A percentile compares a stretch with the other conserved stretches of the same genome.
phyloP scores from a whole-genome alignment of 2,797 vertebrate genomes.

The Rhinogobio ventralis region DNA sequence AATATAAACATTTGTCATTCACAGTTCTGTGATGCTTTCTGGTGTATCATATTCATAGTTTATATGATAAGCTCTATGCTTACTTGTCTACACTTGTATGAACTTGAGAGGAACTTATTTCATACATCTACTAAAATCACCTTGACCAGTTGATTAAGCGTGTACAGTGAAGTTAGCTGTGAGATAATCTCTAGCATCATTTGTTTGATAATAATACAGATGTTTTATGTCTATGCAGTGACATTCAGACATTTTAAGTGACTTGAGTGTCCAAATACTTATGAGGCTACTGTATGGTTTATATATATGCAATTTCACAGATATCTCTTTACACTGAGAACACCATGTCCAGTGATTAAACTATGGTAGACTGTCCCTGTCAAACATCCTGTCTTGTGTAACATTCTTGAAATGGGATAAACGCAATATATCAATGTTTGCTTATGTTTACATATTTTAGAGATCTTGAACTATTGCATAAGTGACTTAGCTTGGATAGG shows the following conservation, averaged over 20 bases:
- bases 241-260: slow-evolving; percentile 16
- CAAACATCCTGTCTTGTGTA: slow-evolving; percentile 52
- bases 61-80: neutral
- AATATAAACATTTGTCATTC: neutral
- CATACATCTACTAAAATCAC: neutral
- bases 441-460: slow-evolving; percentile 52
- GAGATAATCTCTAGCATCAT: neutral
- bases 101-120: neutral
- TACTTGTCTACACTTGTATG: neutral
- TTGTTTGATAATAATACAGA: neutral
- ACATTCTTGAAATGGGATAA: slow-evolving; percentile 33
- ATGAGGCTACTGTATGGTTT: slow-evolving; percentile 55
- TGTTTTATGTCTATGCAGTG: neutral
- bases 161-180: neutral
- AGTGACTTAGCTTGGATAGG: neutral
- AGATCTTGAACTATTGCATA: slow-evolving; percentile 20
- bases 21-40: neutral
- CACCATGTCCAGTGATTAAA: slow-evolving; percentile 52
- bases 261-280: slow-evolving; percentile 30
- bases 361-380: slow-evolving; percentile 57
- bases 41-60: neutral
- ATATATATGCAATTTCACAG: slow-evolving; percentile 63
- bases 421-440: slow-evolving; percentile 40
- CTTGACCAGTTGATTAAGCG: neutral
- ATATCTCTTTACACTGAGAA: slow-evolving; percentile 35